These are phyloP conservation scores for Macrophya annulata DNA, from an alignment of 2,888 invertebrate species.

Conservation along the genomic window DNA sequence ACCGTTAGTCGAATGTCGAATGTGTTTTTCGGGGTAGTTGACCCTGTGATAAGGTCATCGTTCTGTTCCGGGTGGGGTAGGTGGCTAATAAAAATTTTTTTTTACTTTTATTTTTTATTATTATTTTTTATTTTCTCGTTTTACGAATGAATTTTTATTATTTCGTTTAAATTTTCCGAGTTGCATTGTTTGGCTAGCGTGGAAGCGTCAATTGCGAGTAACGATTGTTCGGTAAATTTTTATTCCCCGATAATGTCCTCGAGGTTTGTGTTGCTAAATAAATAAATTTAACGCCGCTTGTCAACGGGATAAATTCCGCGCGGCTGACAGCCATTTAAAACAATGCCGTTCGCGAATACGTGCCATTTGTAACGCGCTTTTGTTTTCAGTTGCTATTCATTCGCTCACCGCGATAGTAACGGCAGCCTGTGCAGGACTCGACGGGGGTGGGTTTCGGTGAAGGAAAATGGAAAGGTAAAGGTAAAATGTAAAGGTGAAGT, in stretches of 20 bases:
- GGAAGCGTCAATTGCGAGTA: slow-evolving; percentile 45
- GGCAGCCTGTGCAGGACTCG: slow-evolving; percentile 60
- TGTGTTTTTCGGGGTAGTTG: background rate
- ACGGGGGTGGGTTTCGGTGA: background rate
- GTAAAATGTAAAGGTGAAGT: background rate
- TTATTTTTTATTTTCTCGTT: background rate
- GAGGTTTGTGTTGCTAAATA: slow-evolving; percentile 70
- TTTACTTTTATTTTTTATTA: too few relatives aligned
- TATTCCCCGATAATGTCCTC: slow-evolving; percentile 46
- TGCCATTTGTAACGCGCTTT: slow-evolving; percentile 78
- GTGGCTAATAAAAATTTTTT: background rate
- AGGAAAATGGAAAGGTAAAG: background rate
- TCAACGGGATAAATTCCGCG: slow-evolving; percentile 78
- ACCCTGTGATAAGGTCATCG: background rate
- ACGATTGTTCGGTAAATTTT: slow-evolving; percentile 52
- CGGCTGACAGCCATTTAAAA: slow-evolving; percentile 79
- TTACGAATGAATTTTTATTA: background rate
- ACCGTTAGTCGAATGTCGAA: background rate
- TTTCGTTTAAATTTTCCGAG: background rate
- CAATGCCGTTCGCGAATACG: slow-evolving; percentile 78
- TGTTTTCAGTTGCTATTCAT: slow-evolving; percentile 78
- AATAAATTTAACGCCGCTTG: slow-evolving; percentile 77
- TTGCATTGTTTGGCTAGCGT: slow-evolving; percentile 25
- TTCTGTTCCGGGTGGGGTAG: background rate
- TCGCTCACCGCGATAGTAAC: slow-evolving; percentile 59